Evolutionary conservation across 1,140 invertebrate genomes (phyloP), one percentile per base, ranked within the genome.

Genomic region (Drosophila mojavensis): DNA sequence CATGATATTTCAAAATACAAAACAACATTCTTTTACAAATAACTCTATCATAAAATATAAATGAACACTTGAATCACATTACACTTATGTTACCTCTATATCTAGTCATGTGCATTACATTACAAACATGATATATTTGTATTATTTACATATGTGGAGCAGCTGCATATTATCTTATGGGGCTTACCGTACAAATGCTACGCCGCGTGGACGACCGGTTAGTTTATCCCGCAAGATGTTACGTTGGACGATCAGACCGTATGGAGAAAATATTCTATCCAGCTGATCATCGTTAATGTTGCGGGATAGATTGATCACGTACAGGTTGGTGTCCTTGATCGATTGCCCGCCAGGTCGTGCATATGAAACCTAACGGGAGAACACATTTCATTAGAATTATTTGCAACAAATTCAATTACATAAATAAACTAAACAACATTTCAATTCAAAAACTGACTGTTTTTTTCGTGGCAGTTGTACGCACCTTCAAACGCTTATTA

Each of bases 281-380:
- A 98, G 93, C 81, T 97, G 95, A 41, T 95, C 94, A 81, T 98
- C 96, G 13, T 95, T 96, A 55, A 97, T 95, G 81, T 96, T 95
- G 81, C 96, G 95, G n/a, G 98, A 97, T 54, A 99, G 93, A 93
- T 98, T 98, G 55, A 97, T 96, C 43, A 99, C 95, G 92, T 98
- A 99, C 28, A 99, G 94, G 93, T 99, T 99, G 6, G 98, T 98
- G 92, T 98, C 97, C 92, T 98, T 99, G 71, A 98, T 98, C 64
- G 97, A 96, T 69, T 98, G 97, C 5, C 97, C 96, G 39, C 97
- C 96, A 0, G 97, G 97, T 69, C 98, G 93, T 20, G 98, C 97
- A 92, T 97, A 98, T 5, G 98, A 98, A 5, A 98, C 98, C 94
- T 96, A 33, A 30, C 2, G 3, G 28, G 5, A 30, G 5, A 24